Conservation (phyloP, 2,797 vertebrate species). For the Brachyalestes nurse region DNA sequence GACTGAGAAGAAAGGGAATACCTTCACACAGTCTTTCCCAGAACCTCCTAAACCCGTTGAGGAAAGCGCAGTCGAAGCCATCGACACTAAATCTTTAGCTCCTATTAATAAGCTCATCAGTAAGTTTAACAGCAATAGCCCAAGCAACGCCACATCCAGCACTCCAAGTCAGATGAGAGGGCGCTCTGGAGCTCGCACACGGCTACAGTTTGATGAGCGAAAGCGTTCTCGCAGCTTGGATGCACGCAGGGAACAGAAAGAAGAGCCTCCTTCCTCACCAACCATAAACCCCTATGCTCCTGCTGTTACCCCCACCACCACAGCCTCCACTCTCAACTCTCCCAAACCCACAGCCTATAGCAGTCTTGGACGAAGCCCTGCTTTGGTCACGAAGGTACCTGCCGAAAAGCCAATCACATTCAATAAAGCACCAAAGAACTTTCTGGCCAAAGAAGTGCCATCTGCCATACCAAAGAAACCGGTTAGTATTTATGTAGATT, state of each 20-base stretch:
- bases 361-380: conserved; percentile 65
- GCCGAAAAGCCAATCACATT: conserved; percentile 62
- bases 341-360: conserved; percentile 24
- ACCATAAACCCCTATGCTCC: conserved; percentile 68
- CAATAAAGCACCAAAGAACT: conserved; percentile 64
- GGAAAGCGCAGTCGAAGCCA: conserved; percentile 61
- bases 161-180: conserved; percentile 66
- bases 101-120: conserved; percentile 92
- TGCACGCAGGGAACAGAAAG: conserved; percentile 61
- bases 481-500: conserved; percentile 65
- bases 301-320: conserved; percentile 26
- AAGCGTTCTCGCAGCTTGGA: conserved; percentile 88
- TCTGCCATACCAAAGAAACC: conserved; percentile 71
- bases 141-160: conserved; percentile 21
- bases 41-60: conserved; percentile 41
- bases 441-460: conserved; percentile 66
- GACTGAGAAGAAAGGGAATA: not conserved
- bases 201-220: conserved; percentile 74
- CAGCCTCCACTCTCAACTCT: conserved; percentile 54
- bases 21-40: conserved; percentile 50
- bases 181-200: conserved; percentile 70
- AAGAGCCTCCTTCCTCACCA: conserved; percentile 55
- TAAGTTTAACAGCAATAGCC: conserved; percentile 82
- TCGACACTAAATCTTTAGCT: conserved; percentile 89
- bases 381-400: conserved; percentile 66